Base-by-base conservation (phyloP, 1,140 invertebrate species). In the Probaryconus sp. region DNA sequence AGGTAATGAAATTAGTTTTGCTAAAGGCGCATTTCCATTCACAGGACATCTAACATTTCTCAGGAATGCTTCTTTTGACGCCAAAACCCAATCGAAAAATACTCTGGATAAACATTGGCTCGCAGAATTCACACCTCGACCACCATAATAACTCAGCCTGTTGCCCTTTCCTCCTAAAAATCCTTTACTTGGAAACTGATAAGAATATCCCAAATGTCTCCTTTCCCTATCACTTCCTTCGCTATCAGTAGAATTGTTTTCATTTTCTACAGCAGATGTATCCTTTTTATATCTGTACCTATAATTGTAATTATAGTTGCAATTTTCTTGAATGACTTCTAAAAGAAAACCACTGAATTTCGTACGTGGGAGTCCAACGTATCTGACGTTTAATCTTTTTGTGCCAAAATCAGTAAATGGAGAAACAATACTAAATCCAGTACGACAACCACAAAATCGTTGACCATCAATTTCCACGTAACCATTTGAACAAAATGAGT, bases 361-460 rank as follows among this genome's bases (percentile, higher is more conserved):
- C 2, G 51, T 73, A 3, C 73, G 45, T 1, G 79, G 78, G 76
- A 85, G 33, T 6, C 80, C 81, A 0, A 61, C 9, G 21, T 79
- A 79, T 38, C 48, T 75, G 0, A 85, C 71, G 0, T 30, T 51
- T 0, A 85, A 50, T 5, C 42, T 43, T 43, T 80, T 83, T 0
- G 53, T 61, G 0, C 13, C 38, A 10, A 10, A 20, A 51, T 79
- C 75, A 0, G 10, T 11, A 11, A 83, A 82, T 0, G 45, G 56
- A 0, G 76, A 55, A 10, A 69, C 81, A 10, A 89, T 72, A 21
- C 86, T 86, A 14, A 88, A 76, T 3, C 89, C 88, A 0, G 85
- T 88, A 11, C 87, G 87, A 51, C 91, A 91, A 0, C 90, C 90
- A 70, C 91, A 91, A 16, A 89, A 85, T 6, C 82, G 81, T 75